Percentiles rank a stretch among this genome's conserved stretches.
These are phyloP conservation scores for Diogma glabrata DNA, from an alignment of 2,888 invertebrate genomes.

Conservation along the genomic window DNA sequence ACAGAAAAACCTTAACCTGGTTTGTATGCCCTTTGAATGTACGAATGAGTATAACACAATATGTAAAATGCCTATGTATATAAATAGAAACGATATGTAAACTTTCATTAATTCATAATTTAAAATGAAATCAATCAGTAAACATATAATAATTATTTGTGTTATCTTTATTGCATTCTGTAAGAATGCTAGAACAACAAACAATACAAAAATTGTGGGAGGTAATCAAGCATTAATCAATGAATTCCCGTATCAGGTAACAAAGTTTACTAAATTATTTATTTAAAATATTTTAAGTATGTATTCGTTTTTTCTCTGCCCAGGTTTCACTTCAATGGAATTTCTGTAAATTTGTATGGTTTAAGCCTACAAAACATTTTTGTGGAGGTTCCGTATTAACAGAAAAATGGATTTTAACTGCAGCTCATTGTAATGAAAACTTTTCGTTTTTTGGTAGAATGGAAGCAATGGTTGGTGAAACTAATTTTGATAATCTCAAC, in stretches of 20 bases:
- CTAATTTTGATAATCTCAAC: background rate
- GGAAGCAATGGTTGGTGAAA: constrained; percentile 6
- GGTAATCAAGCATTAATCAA: background rate
- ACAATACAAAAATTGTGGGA: constrained; percentile 2
- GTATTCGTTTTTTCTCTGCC: background rate
- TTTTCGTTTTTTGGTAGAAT: background rate
- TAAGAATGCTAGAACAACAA: too few species aligned
- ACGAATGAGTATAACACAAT: too few species aligned
- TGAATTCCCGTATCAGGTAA: constrained; percentile 5
- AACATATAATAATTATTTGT: too few species aligned
- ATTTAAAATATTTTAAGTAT: background rate
- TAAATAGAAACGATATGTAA: too few species aligned
- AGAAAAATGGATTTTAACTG: constrained; percentile 5
- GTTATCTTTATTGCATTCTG: too few species aligned
- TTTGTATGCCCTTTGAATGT: too few species aligned
- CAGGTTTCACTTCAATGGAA: background rate
- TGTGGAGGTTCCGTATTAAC: constrained; percentile 1
- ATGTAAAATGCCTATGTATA: too few species aligned
- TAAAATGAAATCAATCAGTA: too few species aligned
- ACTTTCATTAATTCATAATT: too few species aligned
- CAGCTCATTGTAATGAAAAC: constrained; percentile 4
- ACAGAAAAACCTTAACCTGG: too few species aligned
- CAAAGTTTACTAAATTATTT: background rate
- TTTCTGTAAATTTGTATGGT: background rate
- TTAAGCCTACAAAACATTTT: too few species aligned